Percentiles rank a stretch among this genome's conserved stretches.
Conservation (phyloP, 2,113 vertebrate species). For the Motacilla alba region DNA sequence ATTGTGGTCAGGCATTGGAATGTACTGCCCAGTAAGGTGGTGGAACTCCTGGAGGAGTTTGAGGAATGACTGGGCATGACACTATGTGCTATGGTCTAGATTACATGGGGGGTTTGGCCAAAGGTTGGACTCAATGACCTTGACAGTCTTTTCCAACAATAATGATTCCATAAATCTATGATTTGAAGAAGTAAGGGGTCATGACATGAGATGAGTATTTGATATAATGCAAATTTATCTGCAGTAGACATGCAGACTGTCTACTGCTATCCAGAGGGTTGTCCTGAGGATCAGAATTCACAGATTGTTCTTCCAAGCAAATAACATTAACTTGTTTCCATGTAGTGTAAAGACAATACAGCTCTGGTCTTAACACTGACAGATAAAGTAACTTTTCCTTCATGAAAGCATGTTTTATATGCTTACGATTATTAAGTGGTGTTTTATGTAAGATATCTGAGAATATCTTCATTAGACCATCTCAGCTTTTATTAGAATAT, state of each 20-base stretch:
- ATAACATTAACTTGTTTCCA: background rate
- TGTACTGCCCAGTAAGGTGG: background rate
- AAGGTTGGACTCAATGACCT: background rate
- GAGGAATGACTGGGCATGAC: background rate
- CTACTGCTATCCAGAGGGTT: background rate
- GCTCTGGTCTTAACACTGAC: background rate
- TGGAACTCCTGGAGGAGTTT: background rate
- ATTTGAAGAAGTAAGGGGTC: background rate
- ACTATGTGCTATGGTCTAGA: too few relatives aligned
- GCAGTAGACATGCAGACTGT: background rate
- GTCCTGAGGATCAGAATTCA: background rate
- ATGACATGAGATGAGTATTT: background rate
- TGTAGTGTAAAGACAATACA: background rate
- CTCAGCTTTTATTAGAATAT: background rate
- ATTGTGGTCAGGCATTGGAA: background rate
- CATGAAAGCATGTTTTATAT: background rate
- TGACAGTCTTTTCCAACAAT: background rate
- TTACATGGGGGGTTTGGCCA: background rate
- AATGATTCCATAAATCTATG: background rate
- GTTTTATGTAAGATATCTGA: background rate
- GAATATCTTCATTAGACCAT: background rate
- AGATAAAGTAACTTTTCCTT: background rate
- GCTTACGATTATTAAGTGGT: background rate
- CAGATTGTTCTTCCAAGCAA: background rate
- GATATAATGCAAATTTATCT: background rate